These are phyloP conservation scores for Dysmachus trigonus DNA, from an alignment of 2,888 invertebrate genomes.

Conservation along the genomic window DNA sequence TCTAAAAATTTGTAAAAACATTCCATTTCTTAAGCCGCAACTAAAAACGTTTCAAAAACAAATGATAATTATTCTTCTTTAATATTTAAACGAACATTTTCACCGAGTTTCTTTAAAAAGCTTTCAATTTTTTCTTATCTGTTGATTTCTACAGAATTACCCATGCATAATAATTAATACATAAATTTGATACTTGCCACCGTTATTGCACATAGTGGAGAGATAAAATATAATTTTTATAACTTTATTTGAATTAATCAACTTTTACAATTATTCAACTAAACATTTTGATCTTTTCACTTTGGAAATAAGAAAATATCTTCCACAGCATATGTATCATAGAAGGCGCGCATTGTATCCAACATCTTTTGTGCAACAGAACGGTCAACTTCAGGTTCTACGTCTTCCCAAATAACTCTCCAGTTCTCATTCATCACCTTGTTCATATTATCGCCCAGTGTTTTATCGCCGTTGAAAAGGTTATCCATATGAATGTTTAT, in stretches of 20 bases:
- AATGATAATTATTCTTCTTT: too few relatives aligned
- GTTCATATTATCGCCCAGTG: slow-evolving; percentile 69
- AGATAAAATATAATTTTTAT: background rate
- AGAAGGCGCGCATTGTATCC: background rate
- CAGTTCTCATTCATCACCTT: slow-evolving; percentile 69
- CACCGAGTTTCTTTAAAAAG: too few relatives aligned
- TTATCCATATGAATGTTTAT: slow-evolving; percentile 66
- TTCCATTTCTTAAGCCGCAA: too few relatives aligned
- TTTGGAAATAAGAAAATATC: background rate
- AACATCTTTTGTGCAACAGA: background rate
- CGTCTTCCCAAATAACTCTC: slow-evolving; percentile 66
- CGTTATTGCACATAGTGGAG: too few relatives aligned
- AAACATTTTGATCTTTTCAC: background rate
- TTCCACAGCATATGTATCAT: background rate
- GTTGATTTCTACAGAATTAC: too few relatives aligned
- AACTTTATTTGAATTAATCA: background rate
- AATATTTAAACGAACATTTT: too few relatives aligned
- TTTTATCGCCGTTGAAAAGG: slow-evolving; percentile 69
- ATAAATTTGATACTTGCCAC: too few relatives aligned
- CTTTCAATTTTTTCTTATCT: too few relatives aligned
- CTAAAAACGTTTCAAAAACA: too few relatives aligned
- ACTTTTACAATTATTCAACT: background rate
- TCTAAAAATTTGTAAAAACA: too few relatives aligned
- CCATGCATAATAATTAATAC: too few relatives aligned
- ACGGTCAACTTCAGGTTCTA: background rate